Evolutionary conservation across 92 coral and sea anemone species (phyloP), one percentile per base, ranked within the genome.

Genomic region (Epizoanthus scotinus): DNA sequence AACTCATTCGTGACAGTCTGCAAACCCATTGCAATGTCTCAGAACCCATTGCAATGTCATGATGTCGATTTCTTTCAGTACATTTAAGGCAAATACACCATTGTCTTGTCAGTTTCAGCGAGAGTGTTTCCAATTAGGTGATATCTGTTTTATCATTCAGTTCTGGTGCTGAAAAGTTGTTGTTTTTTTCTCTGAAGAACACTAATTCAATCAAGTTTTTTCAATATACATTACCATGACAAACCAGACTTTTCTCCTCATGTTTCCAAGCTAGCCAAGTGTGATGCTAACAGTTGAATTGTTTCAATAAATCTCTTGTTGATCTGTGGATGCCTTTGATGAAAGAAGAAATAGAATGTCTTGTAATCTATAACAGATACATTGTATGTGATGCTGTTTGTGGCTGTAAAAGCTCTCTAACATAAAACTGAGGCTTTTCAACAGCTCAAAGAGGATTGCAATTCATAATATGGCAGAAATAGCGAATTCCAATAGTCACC

Each of bases 31-130:
- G 25, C 34, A 64, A 64, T 64, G 44, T 25, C 69, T 20, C 52
- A 44, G 52, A 44, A 44, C 8, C 52, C 52, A 44, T 44, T 12
- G 52, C 40, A 34, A 64, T 63, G 34, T 27, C 69, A 15, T 19
- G 40, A 64, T 26, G 69, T 64, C 69, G 69, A 64, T 64, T 64
- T 64, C 44, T 1, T 44, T 44, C 52, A 1, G 52, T 9, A 44
- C 14, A 44, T 20, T n/a, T n/a, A 64, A 17, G 36, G 36, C 18
- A 62, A 24, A 18, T 18, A 61, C 34, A 61, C 31, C 8, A 9
- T 61, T 19, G 29, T n/a, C 22, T 28, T 38, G 24, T 75, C 81
- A 75, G 81, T 58, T 75, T 75, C 81, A 75, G 81, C 81, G 9
- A 14, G 34, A 25, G 29, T 13, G 22, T 36, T 24, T 57, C 29